phyloP scores from a whole-genome alignment of 2,797 vertebrate species.

The Moxostoma hubbsi region DNA sequence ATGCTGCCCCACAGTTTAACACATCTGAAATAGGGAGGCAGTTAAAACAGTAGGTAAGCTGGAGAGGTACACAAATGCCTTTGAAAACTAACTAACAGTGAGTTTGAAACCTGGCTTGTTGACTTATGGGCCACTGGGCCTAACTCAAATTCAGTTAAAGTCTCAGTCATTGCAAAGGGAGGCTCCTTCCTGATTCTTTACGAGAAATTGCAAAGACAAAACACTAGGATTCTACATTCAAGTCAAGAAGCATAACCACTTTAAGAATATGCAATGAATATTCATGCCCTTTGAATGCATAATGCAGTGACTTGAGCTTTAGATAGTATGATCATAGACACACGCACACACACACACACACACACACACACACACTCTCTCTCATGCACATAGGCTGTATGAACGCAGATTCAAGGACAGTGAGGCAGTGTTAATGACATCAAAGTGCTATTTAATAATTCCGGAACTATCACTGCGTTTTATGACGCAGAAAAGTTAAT shows the following conservation, averaged over 20 bases:
- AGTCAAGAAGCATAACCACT: conserved; percentile 15
- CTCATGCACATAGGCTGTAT: background rate
- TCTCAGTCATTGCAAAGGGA: background rate
- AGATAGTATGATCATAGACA: background rate
- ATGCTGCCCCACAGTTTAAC: background rate
- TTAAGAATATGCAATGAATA: conserved; percentile 14
- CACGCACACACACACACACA: background rate
- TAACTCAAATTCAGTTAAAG: background rate
- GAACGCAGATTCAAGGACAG: background rate
- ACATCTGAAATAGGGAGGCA: background rate
- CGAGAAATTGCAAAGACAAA: conserved; percentile 14
- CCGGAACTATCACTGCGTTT: conserved; percentile 9
- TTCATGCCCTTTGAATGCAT: conserved; percentile 31
- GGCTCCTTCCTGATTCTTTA: conserved; percentile 26
- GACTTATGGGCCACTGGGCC: background rate
- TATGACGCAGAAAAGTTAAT: conserved; percentile 11
- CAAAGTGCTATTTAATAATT: conserved; percentile 25
- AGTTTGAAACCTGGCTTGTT: conserved; percentile 12
- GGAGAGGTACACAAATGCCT: conserved; percentile 5
- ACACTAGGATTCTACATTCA: background rate
- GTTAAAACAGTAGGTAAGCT: background rate
- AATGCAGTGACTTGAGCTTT: conserved; percentile 30
- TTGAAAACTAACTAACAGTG: conserved; percentile 26
- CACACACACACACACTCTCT: background rate
- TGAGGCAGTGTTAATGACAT: background rate